Evolutionary conservation across 2,797 vertebrate species (phyloP).

Genomic region (Enoplosus armatus): DNA sequence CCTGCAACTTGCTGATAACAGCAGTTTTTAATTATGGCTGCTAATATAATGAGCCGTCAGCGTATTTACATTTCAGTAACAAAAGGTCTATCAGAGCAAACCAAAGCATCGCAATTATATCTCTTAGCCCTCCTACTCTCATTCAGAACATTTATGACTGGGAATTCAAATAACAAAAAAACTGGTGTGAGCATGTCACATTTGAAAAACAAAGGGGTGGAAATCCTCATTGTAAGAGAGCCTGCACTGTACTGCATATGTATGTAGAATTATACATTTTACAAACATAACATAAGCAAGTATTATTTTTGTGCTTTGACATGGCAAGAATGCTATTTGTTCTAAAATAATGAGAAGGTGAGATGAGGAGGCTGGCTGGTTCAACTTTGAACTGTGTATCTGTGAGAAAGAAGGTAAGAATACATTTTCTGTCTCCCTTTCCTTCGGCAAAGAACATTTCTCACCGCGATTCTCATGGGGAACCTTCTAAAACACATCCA

Average conservation of each 20-base stretch:
- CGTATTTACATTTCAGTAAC: slow-evolving; percentile 42
- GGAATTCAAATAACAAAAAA: slow-evolving; percentile 23
- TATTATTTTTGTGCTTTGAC: slow-evolving; percentile 41
- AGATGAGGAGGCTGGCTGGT: slow-evolving; percentile 51
- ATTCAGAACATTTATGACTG: slow-evolving; percentile 24
- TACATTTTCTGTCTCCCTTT: slow-evolving; percentile 54
- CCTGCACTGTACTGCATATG: not conserved
- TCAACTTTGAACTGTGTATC: slow-evolving; percentile 69
- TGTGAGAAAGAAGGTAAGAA: slow-evolving; percentile 46
- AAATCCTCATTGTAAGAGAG: slow-evolving; percentile 4
- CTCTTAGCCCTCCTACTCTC: not conserved
- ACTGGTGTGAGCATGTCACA: slow-evolving; percentile 4
- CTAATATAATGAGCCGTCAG: slow-evolving; percentile 42
- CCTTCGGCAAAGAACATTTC: slow-evolving; percentile 75
- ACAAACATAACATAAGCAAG: slow-evolving; percentile 32
- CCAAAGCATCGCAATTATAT: slow-evolving; percentile 15
- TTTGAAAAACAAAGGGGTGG: slow-evolving; percentile 11
- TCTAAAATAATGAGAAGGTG: slow-evolving; percentile 65
- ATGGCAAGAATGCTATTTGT: slow-evolving; percentile 40
- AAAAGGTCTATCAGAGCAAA: slow-evolving; percentile 34
- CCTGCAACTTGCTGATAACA: slow-evolving; percentile 45
- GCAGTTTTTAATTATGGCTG: slow-evolving; percentile 35
- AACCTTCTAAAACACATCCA: slow-evolving; percentile 76
- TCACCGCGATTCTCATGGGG: slow-evolving; percentile 67
- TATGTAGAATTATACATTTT: slow-evolving; percentile 17